phyloP scores from a whole-genome alignment of 1,140 invertebrate genomes.

The Diabrotica virgifera region DNA sequence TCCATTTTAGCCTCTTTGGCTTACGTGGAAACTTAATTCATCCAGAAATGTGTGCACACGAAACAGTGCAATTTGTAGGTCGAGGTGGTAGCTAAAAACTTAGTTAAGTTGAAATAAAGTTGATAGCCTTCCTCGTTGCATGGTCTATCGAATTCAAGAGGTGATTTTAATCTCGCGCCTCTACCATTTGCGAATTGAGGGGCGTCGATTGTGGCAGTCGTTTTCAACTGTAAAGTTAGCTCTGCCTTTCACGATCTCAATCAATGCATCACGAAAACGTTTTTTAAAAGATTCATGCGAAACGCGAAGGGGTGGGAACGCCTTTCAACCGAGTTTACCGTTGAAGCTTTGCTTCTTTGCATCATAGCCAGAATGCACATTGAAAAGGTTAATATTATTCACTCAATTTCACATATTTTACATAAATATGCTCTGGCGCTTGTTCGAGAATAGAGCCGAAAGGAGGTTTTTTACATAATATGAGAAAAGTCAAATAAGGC shows the following conservation, averaged over 20 bases:
- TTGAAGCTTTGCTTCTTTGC: background rate
- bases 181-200: slow-evolving; percentile 19
- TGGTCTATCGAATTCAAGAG: slow-evolving; percentile 14
- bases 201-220: slow-evolving; percentile 8
- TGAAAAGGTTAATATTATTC: slow-evolving; percentile 10
- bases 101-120: background rate
- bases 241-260: slow-evolving; percentile 21
- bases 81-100: background rate
- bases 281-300: slow-evolving; percentile 26
- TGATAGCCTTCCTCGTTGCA: slow-evolving; percentile 4
- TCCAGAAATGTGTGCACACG: too few species aligned
- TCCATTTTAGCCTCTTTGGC: too few species aligned
- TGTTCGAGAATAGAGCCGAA: background rate
- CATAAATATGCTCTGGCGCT: background rate
- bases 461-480: too few species aligned
- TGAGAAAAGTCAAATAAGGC: too few species aligned
- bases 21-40: too few species aligned
- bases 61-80: background rate
- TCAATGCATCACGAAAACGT: slow-evolving; percentile 27
- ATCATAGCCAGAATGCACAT: slow-evolving; percentile 11
- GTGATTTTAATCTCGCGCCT: slow-evolving; percentile 26
- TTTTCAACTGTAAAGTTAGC: slow-evolving; percentile 15
- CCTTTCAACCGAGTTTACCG: slow-evolving; percentile 1
- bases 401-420: slow-evolving; percentile 8
- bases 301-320: slow-evolving; percentile 23